These are phyloP conservation scores for Agrochola macilenta DNA, from an alignment of 2,888 invertebrate genomes.

Conservation along the genomic window DNA sequence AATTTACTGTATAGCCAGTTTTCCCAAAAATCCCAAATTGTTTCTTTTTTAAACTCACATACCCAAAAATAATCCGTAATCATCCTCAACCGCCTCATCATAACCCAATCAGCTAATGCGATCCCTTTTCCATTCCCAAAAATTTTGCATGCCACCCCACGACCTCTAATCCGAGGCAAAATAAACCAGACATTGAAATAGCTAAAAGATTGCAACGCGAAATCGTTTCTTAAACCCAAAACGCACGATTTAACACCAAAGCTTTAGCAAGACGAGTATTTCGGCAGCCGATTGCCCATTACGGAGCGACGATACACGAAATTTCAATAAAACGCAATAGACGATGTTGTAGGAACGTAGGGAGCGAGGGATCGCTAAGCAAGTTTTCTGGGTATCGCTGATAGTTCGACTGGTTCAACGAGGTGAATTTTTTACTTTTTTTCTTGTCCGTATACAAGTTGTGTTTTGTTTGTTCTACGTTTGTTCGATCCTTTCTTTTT, in stretches of 20 bases:
- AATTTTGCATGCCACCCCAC: conserved; percentile 50
- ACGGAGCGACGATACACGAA: conserved; percentile 82
- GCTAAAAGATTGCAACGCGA: conserved; percentile 74
- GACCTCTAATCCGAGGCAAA: conserved; percentile 61
- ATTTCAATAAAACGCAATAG: conserved; percentile 86
- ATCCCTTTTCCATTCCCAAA: conserved; percentile 53
- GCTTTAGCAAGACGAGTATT: conserved; percentile 71
- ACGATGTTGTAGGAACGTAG: conserved; percentile 51
- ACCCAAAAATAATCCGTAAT: conserved; percentile 40
- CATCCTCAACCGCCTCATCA: conserved; percentile 41
- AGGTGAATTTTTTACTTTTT: conserved; percentile 53
- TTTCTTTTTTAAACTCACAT: conserved; percentile 26
- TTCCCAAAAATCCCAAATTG: not conserved
- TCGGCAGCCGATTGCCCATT: conserved; percentile 85
- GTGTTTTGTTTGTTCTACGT: conserved; percentile 33
- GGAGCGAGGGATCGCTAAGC: conserved; percentile 45
- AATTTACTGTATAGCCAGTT: not conserved
- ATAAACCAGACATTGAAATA: conserved; percentile 72
- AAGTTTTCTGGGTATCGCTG: conserved; percentile 56
- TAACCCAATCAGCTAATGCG: conserved; percentile 61
- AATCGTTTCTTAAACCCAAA: conserved; percentile 76
- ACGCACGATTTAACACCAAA: conserved; percentile 84
- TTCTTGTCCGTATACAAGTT: conserved; percentile 17
- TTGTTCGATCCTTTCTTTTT: conserved; percentile 24
- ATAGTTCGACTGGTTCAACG: conserved; percentile 60